Conservation (phyloP, 1,140 invertebrate species). For the Drosophila tsacasi region DNA sequence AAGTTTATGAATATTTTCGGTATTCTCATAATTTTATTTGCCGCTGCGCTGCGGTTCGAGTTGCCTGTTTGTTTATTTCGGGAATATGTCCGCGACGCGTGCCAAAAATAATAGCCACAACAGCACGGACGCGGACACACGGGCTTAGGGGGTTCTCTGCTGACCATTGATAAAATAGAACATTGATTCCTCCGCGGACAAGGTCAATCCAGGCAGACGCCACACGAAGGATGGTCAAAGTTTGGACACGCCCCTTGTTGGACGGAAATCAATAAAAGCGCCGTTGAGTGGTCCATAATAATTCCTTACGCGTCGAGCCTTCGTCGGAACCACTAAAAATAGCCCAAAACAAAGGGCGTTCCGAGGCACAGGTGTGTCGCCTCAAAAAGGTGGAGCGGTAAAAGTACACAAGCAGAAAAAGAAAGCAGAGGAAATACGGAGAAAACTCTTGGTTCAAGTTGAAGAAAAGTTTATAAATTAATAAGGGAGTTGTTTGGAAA, state of each 20-base stretch:
- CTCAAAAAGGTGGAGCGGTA: background rate
- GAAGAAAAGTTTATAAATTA: background rate
- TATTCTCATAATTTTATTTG: constrained; percentile 36
- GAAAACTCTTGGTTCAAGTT: no score
- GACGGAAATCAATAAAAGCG: constrained; percentile 67
- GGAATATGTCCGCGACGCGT: constrained; percentile 65
- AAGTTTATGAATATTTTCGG: constrained; percentile 73
- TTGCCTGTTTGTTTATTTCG: constrained; percentile 58
- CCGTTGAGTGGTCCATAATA: constrained; percentile 54
- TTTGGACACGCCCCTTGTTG: constrained; percentile 30
- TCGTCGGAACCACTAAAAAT: constrained; percentile 62
- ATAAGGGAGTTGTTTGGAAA: background rate
- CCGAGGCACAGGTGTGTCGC: constrained; percentile 56
- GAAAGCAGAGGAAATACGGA: background rate
- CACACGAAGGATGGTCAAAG: constrained; percentile 27
- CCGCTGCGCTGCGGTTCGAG: constrained; percentile 15
- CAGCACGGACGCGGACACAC: constrained; percentile 33
- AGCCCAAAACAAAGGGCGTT: constrained; percentile 16
- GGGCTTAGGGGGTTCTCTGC: constrained; percentile 12
- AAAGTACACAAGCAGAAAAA: constrained; percentile 5
- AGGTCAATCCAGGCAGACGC: constrained; percentile 10
- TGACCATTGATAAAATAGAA: constrained; percentile 66
- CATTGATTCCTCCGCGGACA: constrained; percentile 73
- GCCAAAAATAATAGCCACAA: constrained; percentile 81
- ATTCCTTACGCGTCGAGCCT: constrained; percentile 62